Base-by-base conservation (phyloP, 2,797 vertebrate genomes). In the Limosa lapponica region DNA sequence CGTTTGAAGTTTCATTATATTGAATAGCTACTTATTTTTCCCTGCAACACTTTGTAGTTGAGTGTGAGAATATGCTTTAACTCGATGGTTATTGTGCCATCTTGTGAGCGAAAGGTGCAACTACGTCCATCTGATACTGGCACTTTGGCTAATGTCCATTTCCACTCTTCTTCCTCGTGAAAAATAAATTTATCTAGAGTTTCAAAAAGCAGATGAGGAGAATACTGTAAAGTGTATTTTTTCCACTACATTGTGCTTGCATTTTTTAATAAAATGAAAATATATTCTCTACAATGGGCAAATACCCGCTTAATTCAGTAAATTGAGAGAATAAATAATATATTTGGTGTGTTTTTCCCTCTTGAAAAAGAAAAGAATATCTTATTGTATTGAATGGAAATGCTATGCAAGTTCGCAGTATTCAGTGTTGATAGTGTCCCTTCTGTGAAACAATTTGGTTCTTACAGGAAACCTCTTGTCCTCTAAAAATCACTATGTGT, bases 11-110 rank as follows among this genome's bases (percentile, higher is more conserved):
- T 92, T 86, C 77, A 58, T 48, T 73, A 70, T 24, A 36, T 54
- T 84, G 37, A 25, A 37, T 28, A 86, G 49, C 54, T 65, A n/a
- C 11, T 64, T 46, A 8, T 48, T 72, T 84, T 82, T 65, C 41
- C 54, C 52, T 36, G 54, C 25, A 61, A n/a, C 32, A 8, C 36
- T 85, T 84, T 7, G 11, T n/a, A 16, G 12, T 14, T 61, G 30
- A 20, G 49, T 43, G 48, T 7, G 54, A 69, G 65, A 46, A 4
- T 9, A 13, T 41, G 59, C 57, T 75, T 67, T 67, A 95, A 91
- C 22, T 92, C 16, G 89, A 93, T 92, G 97, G 84, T 95, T 98
- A 58, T 95, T 93, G 44, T 96, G 97, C 98, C 98, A 97, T 96
- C 98, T 98, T 92, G 98, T 98, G 98, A 94, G 57, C 12, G 5